These are phyloP conservation scores for Premnoplex brunnescens DNA, from an alignment of 2,797 vertebrate species.

Conservation along the genomic window DNA sequence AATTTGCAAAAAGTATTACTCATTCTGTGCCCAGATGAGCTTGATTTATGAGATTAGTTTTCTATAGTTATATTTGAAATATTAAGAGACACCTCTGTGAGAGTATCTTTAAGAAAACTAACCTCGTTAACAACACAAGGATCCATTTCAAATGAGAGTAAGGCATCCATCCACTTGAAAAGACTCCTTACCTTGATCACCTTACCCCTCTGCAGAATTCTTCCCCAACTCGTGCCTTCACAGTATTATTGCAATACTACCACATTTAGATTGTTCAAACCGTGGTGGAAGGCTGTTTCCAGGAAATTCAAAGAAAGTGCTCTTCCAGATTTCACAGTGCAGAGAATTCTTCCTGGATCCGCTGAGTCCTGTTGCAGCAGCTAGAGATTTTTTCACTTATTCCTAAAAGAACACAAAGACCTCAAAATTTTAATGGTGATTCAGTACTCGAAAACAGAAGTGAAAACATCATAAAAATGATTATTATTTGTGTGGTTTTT, in stretches of 20 bases:
- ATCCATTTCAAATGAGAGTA: background rate
- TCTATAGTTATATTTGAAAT: background rate
- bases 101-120: background rate
- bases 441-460: background rate
- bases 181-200: background rate
- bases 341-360: background rate
- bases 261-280: background rate
- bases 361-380: background rate
- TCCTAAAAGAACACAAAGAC: background rate
- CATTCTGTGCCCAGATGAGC: background rate
- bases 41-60: background rate
- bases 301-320: background rate
- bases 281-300: background rate
- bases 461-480: background rate
- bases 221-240: background rate
- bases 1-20: background rate
- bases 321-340: background rate
- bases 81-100: background rate
- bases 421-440: background rate
- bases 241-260: background rate
- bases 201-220: background rate
- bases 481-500: background rate
- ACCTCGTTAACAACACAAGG: background rate
- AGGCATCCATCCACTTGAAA: background rate
- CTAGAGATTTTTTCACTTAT: background rate